Conservation (phyloP, 1,140 invertebrate genomes). For the Stenopsyche tienmushanensis region DNA sequence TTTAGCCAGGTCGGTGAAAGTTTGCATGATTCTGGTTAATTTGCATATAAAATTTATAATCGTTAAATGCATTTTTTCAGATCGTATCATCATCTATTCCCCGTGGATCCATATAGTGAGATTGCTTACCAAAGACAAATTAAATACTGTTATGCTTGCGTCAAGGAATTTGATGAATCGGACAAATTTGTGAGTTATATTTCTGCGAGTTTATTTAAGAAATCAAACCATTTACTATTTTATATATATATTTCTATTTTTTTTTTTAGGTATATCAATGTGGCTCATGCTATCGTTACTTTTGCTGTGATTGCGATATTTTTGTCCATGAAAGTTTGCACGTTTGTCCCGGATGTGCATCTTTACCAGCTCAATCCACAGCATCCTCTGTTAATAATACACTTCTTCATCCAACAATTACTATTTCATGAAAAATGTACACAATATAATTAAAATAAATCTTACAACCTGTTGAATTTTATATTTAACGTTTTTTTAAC, state of each 20-base stretch:
- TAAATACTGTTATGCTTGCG: slow-evolving; percentile 69
- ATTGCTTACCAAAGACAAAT: slow-evolving; percentile 56
- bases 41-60: not conserved
- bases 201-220: not conserved
- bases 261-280: slow-evolving; percentile 75
- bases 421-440: not conserved
- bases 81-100: slow-evolving; percentile 96
- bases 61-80: slow-evolving; percentile 41
- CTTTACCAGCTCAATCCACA: slow-evolving; percentile 46
- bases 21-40: too few relatives aligned
- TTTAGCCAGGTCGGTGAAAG: slow-evolving; percentile 85
- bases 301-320: slow-evolving; percentile 94
- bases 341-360: slow-evolving; percentile 90
- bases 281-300: slow-evolving; percentile 73
- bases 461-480: too few relatives aligned
- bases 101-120: slow-evolving; percentile 83
- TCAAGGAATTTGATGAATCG: slow-evolving; percentile 63
- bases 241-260: slow-evolving; percentile 21
- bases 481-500: too few relatives aligned
- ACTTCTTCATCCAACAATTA: slow-evolving; percentile 11
- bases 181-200: slow-evolving; percentile 68
- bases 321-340: slow-evolving; percentile 92
- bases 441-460: too few relatives aligned
- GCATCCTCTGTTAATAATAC: slow-evolving; percentile 46
- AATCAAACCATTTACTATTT: not conserved